Evolutionary conservation across 2,888 invertebrate species (phyloP).

Genomic region (Microctonus hyperodae): DNA sequence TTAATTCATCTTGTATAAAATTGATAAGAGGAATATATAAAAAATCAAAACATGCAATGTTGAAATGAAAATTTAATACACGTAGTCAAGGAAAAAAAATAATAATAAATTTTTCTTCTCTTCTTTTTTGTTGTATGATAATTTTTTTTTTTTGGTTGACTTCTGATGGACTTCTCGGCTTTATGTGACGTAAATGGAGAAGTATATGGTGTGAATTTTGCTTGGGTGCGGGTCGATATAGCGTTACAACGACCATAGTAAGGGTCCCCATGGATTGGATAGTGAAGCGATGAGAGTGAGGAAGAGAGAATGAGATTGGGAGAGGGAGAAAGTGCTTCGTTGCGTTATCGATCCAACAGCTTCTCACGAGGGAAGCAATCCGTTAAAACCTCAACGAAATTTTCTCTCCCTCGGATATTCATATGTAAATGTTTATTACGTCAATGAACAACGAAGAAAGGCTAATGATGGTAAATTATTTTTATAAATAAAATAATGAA

Average conservation of each 20-base stretch:
- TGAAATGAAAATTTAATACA: neutral
- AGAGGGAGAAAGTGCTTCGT: slow-evolving; percentile 18
- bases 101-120: neutral
- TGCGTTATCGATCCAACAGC: slow-evolving; percentile 52
- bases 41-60: neutral
- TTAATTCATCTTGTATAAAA: slow-evolving; percentile 10
- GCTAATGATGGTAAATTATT: neutral
- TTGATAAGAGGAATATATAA: neutral
- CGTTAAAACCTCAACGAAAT: slow-evolving; percentile 32
- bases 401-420: slow-evolving; percentile 18
- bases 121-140: neutral
- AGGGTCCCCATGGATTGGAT: slow-evolving; percentile 20
- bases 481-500: slow-evolving; percentile 2
- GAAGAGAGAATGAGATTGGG: neutral
- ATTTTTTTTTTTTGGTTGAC: neutral
- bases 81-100: neutral
- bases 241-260: slow-evolving; percentile 26
- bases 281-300: neutral
- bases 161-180: slow-evolving; percentile 2
- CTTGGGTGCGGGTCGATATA: slow-evolving; percentile 30
- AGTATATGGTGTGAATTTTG: slow-evolving; percentile 22
- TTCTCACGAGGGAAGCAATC: slow-evolving; percentile 39
- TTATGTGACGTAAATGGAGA: neutral
- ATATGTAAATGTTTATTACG: neutral
- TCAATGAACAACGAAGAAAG: neutral